These are phyloP conservation scores for Chlamydotis undulata DNA, from an alignment of 2,113 vertebrate genomes.

Conservation along the genomic window DNA sequence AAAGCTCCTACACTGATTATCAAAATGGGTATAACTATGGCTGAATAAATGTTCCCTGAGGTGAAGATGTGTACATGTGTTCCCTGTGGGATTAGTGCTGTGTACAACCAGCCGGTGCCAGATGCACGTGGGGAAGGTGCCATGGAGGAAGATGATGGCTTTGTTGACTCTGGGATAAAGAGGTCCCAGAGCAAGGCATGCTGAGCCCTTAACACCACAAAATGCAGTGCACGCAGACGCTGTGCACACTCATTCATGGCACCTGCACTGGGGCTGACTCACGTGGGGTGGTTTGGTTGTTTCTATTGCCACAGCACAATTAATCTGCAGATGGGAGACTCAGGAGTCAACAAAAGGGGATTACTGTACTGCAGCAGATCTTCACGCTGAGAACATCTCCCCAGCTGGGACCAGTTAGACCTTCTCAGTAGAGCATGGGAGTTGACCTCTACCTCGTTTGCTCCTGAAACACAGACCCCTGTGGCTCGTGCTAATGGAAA, in stretches of 20 bases:
- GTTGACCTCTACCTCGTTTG: conserved; percentile 4
- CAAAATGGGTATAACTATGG: not conserved
- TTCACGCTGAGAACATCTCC: not conserved
- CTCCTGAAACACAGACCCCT: not conserved
- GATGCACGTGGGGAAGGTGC: not conserved
- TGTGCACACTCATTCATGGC: not conserved
- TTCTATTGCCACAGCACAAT: not conserved
- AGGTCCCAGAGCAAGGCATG: not conserved
- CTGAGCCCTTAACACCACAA: not conserved
- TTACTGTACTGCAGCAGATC: not conserved
- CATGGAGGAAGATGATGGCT: not conserved
- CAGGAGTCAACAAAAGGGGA: not conserved
- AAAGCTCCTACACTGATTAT: not conserved
- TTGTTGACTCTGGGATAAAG: not conserved
- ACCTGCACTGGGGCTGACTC: not conserved
- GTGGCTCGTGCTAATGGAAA: conserved; percentile 52
- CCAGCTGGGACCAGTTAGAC: conserved; percentile 43
- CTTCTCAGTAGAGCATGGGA: conserved; percentile 2
- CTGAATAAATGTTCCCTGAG: not conserved
- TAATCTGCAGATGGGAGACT: conserved; percentile 1
- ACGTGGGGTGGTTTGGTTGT: not conserved
- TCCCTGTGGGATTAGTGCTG: not conserved
- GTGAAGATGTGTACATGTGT: not conserved
- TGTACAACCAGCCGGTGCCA: not conserved
- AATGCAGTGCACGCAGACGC: not conserved